Percentiles rank a stretch among this genome's conserved stretches.
Evolutionary conservation across 1,140 invertebrate genomes (phyloP).

Genomic region (Harlomillsia oculata): DNA sequence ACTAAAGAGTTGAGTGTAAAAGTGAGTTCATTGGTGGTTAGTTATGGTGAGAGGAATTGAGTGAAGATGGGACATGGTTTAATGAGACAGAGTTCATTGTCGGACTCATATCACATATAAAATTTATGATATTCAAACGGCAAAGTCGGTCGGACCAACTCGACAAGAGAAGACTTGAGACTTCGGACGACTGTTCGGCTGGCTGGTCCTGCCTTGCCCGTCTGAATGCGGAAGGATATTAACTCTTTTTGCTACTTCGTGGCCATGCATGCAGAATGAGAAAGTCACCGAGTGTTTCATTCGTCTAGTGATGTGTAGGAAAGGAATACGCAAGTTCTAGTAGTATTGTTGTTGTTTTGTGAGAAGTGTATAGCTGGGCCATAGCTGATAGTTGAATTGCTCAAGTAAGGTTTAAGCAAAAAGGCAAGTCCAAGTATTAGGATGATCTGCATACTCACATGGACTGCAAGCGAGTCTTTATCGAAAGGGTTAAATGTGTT

Average conservation of each 20-base stretch:
- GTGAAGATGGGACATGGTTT: constrained; percentile 14
- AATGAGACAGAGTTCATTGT: constrained; percentile 28
- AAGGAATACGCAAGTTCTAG: neutral
- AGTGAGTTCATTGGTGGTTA: neutral
- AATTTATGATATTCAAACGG: constrained; percentile 26
- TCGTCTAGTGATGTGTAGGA: neutral
- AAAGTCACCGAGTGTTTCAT: neutral
- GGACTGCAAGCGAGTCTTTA: too few relatives aligned
- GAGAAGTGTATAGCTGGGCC: neutral
- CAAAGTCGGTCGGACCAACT: neutral
- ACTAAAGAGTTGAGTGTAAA: neutral
- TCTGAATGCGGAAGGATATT: constrained; percentile 28
- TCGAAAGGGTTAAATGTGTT: too few relatives aligned
- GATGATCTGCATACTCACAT: too few relatives aligned
- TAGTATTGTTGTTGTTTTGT: neutral
- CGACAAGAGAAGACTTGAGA: neutral
- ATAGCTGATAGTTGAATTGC: neutral
- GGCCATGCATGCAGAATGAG: neutral
- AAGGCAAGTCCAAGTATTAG: too few relatives aligned
- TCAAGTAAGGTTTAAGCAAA: neutral
- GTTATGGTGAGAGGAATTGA: neutral
- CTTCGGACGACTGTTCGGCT: constrained; percentile 8
- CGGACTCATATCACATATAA: constrained; percentile 23
- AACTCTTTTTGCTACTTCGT: neutral
- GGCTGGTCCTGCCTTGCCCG: too few relatives aligned